phyloP scores from a whole-genome alignment of 2,797 vertebrate species.

The Myiotriccus ornatus region DNA sequence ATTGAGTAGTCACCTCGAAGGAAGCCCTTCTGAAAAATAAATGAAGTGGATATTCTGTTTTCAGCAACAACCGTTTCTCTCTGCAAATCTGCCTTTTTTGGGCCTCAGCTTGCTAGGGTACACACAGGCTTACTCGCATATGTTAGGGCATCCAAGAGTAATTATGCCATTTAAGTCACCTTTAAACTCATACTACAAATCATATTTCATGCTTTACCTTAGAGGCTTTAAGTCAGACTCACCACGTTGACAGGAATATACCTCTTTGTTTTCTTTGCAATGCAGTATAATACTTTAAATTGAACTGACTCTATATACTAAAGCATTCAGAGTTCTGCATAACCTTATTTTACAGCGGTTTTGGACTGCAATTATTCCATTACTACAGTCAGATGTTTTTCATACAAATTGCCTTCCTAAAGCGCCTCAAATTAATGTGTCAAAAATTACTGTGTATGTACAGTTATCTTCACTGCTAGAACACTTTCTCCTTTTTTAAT shows the following conservation, averaged over 20 bases:
- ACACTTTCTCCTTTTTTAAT: background rate
- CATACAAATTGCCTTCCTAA: background rate
- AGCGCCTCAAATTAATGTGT: background rate
- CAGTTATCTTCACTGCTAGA: background rate
- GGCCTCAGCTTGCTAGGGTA: background rate
- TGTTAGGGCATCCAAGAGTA: background rate
- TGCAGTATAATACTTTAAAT: background rate
- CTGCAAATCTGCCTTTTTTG: background rate
- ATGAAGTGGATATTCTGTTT: background rate
- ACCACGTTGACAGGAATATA: background rate
- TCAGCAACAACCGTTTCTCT: background rate
- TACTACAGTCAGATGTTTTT: background rate
- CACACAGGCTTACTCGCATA: background rate
- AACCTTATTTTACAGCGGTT: background rate
- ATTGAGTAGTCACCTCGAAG: background rate
- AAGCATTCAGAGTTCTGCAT: background rate
- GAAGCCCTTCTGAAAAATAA: background rate
- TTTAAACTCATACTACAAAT: background rate
- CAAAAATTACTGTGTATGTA: background rate
- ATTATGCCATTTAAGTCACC: background rate
- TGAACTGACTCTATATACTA: background rate
- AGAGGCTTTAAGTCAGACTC: background rate
- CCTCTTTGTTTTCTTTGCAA: background rate
- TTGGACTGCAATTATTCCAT: background rate
- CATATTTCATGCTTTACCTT: fast-evolving